Evolutionary conservation across 2,888 invertebrate genomes (phyloP).

Genomic region (Drosophila cognata): DNA sequence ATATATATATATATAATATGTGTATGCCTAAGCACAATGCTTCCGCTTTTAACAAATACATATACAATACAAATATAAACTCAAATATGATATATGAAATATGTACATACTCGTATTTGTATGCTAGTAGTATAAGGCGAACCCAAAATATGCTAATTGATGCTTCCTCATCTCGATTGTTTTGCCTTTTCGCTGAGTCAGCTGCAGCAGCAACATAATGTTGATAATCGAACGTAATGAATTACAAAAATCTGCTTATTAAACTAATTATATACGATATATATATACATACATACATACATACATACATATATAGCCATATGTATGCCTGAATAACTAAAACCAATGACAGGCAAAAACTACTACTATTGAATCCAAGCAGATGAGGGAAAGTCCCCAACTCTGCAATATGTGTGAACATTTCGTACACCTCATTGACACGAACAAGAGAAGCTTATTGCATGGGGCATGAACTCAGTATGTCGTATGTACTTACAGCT

Average conservation of each 20-base stretch:
- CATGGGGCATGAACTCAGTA: slow-evolving; percentile 34
- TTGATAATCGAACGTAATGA: slow-evolving; percentile 54
- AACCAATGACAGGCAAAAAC: slow-evolving; percentile 4
- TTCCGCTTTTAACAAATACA: slow-evolving; percentile 37
- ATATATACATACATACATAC: slow-evolving; percentile 9
- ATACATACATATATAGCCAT: slow-evolving; percentile 8
- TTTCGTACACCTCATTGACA: slow-evolving; percentile 1
- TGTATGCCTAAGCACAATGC: slow-evolving; percentile 22
- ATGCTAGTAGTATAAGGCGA: slow-evolving; percentile 23
- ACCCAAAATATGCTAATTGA: slow-evolving; percentile 24
- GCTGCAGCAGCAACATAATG: slow-evolving; percentile 44
- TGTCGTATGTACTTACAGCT: slow-evolving; percentile 2
- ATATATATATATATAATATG: slow-evolving; percentile 8
- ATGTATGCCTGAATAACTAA: not conserved
- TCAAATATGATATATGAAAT: slow-evolving; percentile 14
- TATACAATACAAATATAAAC: slow-evolving; percentile 22
- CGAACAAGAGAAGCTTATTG: slow-evolving; percentile 18
- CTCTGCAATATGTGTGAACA: not conserved
- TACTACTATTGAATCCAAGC: not conserved
- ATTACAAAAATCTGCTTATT: slow-evolving; percentile 31
- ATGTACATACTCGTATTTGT: slow-evolving; percentile 6
- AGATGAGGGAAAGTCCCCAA: not conserved
- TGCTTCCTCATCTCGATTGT: slow-evolving; percentile 41
- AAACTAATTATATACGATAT: slow-evolving; percentile 22
- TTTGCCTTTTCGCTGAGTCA: slow-evolving; percentile 44